Evolutionary conservation across 2,797 vertebrate species (phyloP).

Genomic region (Novumbra hubbsi): DNA sequence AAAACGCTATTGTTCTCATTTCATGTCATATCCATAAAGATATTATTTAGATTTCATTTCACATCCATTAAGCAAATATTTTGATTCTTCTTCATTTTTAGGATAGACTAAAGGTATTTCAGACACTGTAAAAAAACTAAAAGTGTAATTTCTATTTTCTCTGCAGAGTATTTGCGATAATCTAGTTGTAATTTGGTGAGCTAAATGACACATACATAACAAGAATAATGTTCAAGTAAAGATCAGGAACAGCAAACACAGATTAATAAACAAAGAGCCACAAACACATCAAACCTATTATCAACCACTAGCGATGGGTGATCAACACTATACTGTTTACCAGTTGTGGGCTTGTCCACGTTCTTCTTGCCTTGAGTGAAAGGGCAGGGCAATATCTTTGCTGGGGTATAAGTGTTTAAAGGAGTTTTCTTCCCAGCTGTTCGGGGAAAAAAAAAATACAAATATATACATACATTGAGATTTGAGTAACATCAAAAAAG

Average conservation of each 20-base stretch:
- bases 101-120: too few relatives aligned
- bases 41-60: background rate
- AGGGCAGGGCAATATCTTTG: conserved; percentile 81
- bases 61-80: background rate
- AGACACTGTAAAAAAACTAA: too few relatives aligned
- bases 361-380: conserved; percentile 61
- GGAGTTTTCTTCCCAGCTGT: conserved; percentile 75
- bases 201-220: background rate
- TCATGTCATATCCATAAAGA: background rate
- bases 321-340: conserved; percentile 24
- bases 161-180: too few relatives aligned
- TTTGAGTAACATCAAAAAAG: background rate
- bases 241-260: background rate
- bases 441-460: conserved; percentile 12
- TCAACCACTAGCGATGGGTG: background rate
- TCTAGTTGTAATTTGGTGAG: too few relatives aligned
- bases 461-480: conserved; percentile 47
- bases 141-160: too few relatives aligned
- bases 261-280: too few relatives aligned
- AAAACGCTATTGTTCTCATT: background rate
- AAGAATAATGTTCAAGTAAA: background rate
- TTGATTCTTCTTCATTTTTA: background rate
- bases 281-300: background rate
- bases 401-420: conserved; percentile 84
- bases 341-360: conserved; percentile 33